Evolutionary conservation across 2,888 invertebrate species (phyloP), one percentile per base, ranked within the genome.

Genomic region (Noctua janthina): DNA sequence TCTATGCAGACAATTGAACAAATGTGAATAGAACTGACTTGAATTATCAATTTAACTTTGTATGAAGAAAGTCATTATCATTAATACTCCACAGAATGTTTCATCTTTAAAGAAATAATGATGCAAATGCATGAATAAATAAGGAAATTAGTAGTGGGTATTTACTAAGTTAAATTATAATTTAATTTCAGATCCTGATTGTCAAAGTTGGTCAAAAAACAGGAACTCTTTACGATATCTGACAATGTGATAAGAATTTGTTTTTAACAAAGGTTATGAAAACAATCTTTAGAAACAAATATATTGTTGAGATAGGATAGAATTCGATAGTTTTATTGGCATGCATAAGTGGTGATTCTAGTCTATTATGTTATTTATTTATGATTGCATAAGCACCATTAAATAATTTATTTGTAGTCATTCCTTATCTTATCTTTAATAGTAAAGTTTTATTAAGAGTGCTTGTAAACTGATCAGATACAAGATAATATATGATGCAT

Each of bases 341-440:
- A 46, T 17, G 17, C 15, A 23, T 71, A n/a, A 59, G 5, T 72
- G 15, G 51, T 46, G 6, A 17, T 51, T 39, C 17, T 23, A 23
- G 11, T 35, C 13, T 4, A 59, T 51, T 10, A 29, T 46, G 29
- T 81, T 71, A n/a, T 51, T 54, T 67, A 59, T 81, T 59, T 71
- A 46, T 20, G 7, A 39, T 64, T 82, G 13, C 49, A 15, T 69
- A 64, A 73, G 29, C 1, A 0, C 46, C 39, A 54, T 56, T 68
- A 72, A 49, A 76, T 68, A 29, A 76, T 62, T 71, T 59, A 39
- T 68, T 81, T 72, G 17, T 64, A 54, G 62, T 76, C 23, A 72
- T 59, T 62, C 1, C 5, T 51, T 39, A 56, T 54, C 51, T 62
- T 71, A 62, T 68, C 67, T 54, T 20, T 49, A 49, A 56, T 11